phyloP scores from a whole-genome alignment of 2,888 invertebrate genomes.

The Catocala sponsa region DNA sequence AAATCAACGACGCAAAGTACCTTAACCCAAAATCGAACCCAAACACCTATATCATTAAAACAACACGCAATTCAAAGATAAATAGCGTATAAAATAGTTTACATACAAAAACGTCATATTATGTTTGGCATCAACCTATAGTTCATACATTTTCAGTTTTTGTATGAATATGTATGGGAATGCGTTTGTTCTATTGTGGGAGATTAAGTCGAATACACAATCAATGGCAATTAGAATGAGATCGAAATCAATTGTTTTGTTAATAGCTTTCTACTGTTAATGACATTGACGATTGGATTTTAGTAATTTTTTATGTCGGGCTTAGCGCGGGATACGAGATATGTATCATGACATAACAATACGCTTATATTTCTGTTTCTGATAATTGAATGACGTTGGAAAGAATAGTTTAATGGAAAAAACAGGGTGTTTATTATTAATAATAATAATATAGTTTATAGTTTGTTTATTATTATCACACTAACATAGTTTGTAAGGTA shows the following conservation, averaged over 20 bases:
- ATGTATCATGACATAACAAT: background rate
- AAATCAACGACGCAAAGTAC: too few relatives aligned
- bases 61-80: too few relatives aligned
- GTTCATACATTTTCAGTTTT: background rate
- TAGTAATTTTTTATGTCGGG: constrained; percentile 7
- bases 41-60: too few relatives aligned
- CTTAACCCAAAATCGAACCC: too few relatives aligned
- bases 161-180: constrained; percentile 34
- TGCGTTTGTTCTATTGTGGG: constrained; percentile 43
- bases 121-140: background rate
- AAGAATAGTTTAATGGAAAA: too few relatives aligned
- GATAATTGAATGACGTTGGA: too few relatives aligned
- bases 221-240: constrained; percentile 42
- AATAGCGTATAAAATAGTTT: background rate
- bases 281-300: constrained; percentile 20
- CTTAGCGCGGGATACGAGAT: background rate
- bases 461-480: too few relatives aligned
- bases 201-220: constrained; percentile 33
- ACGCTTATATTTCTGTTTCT: too few relatives aligned
- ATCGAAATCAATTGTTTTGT: constrained; percentile 43
- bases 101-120: background rate
- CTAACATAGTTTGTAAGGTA: too few relatives aligned
- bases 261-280: constrained; percentile 44
- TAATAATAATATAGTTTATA: too few relatives aligned
- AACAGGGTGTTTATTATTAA: too few relatives aligned